Percentiles rank a stretch among this genome's conserved stretches.
Evolutionary conservation across 2,888 invertebrate species (phyloP).

Genomic region (Amblyteles armatorius): DNA sequence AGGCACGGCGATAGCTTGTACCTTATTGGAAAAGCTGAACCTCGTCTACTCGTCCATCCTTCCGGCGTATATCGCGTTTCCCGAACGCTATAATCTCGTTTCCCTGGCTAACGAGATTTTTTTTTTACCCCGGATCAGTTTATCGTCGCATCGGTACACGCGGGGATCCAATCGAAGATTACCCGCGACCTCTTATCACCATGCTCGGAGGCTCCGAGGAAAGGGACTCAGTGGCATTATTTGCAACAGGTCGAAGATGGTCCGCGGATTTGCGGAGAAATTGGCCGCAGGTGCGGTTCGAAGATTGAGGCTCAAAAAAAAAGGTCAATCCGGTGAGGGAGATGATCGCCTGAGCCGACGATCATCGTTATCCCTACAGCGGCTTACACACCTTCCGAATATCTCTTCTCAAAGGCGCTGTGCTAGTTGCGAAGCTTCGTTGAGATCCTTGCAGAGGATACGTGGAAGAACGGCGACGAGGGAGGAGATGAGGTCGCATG

Average conservation of each 20-base stretch:
- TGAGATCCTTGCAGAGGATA: slow-evolving; percentile 16
- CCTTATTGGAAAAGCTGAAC: neutral
- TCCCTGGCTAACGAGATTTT: too few species aligned
- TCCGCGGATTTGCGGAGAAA: neutral
- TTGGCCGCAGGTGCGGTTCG: neutral
- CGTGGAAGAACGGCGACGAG: slow-evolving; percentile 19
- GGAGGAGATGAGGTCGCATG: slow-evolving; percentile 3
- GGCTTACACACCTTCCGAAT: neutral
- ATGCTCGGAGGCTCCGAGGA: too few species aligned
- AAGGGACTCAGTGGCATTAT: too few species aligned
- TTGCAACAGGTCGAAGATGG: too few species aligned
- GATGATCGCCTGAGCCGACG: neutral
- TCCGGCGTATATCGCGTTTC: neutral
- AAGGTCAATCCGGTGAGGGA: neutral
- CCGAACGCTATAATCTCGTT: neutral
- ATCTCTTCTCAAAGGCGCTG: neutral
- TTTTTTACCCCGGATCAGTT: too few species aligned
- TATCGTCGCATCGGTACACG: too few species aligned
- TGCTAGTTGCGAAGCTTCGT: neutral
- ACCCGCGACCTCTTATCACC: too few species aligned
- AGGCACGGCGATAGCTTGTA: neutral
- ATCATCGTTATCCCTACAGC: neutral
- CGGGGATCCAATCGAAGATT: too few species aligned
- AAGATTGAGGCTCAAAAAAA: neutral
- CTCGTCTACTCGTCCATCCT: neutral